These are phyloP conservation scores for Melanotaenia duboulayi DNA, from an alignment of 2,113 vertebrate genomes.

Conservation along the genomic window DNA sequence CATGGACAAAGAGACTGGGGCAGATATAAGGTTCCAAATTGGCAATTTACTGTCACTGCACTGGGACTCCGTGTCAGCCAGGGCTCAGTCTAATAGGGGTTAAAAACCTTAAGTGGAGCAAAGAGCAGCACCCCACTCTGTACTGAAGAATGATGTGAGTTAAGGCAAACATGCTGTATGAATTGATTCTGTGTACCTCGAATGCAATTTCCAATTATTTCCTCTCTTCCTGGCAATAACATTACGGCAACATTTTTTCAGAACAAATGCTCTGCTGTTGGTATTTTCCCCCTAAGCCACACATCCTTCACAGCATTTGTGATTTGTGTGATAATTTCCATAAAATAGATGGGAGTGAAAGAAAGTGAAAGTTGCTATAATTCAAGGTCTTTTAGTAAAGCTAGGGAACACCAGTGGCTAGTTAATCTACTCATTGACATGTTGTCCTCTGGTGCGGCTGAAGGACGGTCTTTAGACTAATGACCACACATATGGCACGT, in stretches of 20 bases:
- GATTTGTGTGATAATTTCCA: constrained; percentile 67
- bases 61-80: constrained; percentile 50
- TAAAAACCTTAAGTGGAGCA: constrained; percentile 64
- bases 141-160: constrained; percentile 42
- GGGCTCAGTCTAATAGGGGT: constrained; percentile 67
- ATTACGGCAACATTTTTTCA: constrained; percentile 7
- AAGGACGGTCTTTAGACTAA: constrained; percentile 84
- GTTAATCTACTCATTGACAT: constrained; percentile 84
- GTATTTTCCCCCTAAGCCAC: constrained; percentile 54
- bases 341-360: constrained; percentile 74
- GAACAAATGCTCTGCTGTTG: constrained; percentile 50
- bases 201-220: constrained; percentile 64
- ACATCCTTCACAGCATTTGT: constrained; percentile 55
- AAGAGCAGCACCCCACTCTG: constrained; percentile 33
- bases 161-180: constrained; percentile 52
- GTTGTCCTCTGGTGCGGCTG: constrained; percentile 80
- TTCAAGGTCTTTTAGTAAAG: constrained; percentile 82
- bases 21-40: constrained; percentile 74
- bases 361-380: constrained; percentile 79
- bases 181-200: constrained; percentile 52
- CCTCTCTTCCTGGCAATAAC: constrained; percentile 39
- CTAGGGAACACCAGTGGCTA: constrained; percentile 68
- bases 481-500: constrained; percentile 81
- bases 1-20: constrained; percentile 64
- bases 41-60: constrained; percentile 74